Percentiles rank a stretch among this genome's conserved stretches.
Conservation (phyloP, 2,113 vertebrate species). For the Callocephalon fimbriatum region DNA sequence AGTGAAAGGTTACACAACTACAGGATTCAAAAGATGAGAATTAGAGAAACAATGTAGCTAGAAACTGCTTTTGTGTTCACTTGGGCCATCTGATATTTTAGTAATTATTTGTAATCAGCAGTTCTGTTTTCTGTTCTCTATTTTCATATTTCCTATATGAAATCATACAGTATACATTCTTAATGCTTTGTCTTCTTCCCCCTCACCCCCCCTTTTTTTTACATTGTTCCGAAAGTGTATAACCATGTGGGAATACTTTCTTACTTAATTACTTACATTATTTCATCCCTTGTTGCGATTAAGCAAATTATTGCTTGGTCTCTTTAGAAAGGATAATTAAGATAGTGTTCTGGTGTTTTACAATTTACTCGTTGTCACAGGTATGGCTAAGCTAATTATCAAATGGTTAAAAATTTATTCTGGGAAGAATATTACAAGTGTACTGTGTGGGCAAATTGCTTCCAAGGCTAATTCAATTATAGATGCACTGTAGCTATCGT, state of each 20-base stretch:
- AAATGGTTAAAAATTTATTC: conserved; percentile 70
- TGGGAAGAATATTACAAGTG: conserved; percentile 19
- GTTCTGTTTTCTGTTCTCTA: not conserved
- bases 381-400: conserved; percentile 70
- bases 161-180: not conserved
- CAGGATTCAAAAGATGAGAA: not conserved
- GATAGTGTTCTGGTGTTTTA: conserved; percentile 61
- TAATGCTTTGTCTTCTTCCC: not conserved
- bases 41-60: not conserved
- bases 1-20: not conserved
- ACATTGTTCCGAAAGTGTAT: not conserved
- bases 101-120: not conserved
- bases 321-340: conserved; percentile 75
- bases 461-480: conserved; percentile 23
- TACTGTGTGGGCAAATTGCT: not conserved
- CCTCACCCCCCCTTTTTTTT: not conserved
- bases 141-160: not conserved
- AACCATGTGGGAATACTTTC: conserved; percentile 63
- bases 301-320: conserved; percentile 64
- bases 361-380: conserved; percentile 71
- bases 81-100: not conserved
- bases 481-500: not conserved
- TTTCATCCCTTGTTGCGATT: conserved; percentile 66
- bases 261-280: conserved; percentile 68
- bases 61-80: not conserved